Percentiles rank a stretch among this genome's conserved stretches.
Evolutionary conservation across 1,140 invertebrate species (phyloP).

Genomic region (Schlechtendalia chinensis): DNA sequence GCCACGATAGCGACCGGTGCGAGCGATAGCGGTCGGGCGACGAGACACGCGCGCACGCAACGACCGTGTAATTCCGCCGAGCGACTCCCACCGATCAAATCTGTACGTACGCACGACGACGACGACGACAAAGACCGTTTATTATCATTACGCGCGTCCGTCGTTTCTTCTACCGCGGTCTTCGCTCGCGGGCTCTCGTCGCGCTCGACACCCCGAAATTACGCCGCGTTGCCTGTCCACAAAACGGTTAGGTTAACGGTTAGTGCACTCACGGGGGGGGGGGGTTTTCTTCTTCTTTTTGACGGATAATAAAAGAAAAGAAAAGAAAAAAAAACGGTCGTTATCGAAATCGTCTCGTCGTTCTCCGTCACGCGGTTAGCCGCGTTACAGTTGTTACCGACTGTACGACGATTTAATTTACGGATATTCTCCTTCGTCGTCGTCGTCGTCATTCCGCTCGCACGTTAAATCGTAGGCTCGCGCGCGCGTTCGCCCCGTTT

Average conservation of each 20-base stretch:
- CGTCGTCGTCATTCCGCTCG: too few relatives aligned
- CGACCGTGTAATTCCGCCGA: conserved; percentile 49
- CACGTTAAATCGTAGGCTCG: conserved; percentile 11
- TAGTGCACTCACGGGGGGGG: too few relatives aligned
- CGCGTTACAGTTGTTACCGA: too few relatives aligned
- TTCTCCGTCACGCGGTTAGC: too few relatives aligned
- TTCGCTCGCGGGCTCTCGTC: too few relatives aligned
- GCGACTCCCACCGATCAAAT: conserved; percentile 47
- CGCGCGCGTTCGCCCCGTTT: background rate
- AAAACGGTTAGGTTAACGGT: too few relatives aligned
- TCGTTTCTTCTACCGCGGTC: too few relatives aligned
- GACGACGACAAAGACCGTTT: background rate
- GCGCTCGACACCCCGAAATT: conserved; percentile 10
- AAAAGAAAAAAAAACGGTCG: too few relatives aligned
- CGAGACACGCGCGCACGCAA: conserved; percentile 42
- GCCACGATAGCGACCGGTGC: too few relatives aligned
- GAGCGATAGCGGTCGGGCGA: background rate
- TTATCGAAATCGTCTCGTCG: conserved; percentile 5
- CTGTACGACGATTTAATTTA: conserved; percentile 34
- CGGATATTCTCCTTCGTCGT: background rate
- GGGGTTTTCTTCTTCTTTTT: too few relatives aligned
- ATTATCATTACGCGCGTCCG: background rate
- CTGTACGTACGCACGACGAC: background rate
- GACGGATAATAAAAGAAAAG: too few relatives aligned
- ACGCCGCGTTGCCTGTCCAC: background rate